Percentiles rank a stretch among this genome's conserved stretches.
Evolutionary conservation across 2,888 invertebrate species (phyloP).

Genomic region (Scaptomyza caliginosa): DNA sequence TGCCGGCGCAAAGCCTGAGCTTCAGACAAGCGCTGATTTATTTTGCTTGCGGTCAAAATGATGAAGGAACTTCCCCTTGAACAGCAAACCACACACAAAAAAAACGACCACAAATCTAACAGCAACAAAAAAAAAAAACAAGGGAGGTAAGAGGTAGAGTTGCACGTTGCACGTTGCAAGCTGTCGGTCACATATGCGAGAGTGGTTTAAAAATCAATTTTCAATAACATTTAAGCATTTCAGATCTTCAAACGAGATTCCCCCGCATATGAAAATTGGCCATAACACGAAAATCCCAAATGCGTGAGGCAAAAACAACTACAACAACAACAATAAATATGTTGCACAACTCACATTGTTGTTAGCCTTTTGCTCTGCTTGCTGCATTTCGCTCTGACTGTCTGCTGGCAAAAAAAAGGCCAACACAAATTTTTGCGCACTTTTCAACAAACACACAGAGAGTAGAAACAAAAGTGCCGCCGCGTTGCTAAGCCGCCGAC

Average conservation of each 20-base stretch:
- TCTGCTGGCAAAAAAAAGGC: constrained; percentile 62
- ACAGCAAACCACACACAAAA: constrained; percentile 7
- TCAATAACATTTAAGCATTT: constrained; percentile 58
- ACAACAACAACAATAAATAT: constrained; percentile 12
- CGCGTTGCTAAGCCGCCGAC: constrained; percentile 50
- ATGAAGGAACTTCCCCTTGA: constrained; percentile 68
- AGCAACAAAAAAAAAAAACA: constrained; percentile 12
- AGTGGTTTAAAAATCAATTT: constrained; percentile 63
- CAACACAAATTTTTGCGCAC: constrained; percentile 70
- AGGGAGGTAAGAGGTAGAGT: constrained; percentile 3
- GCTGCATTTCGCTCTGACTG: constrained; percentile 2
- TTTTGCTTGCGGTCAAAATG: constrained; percentile 75
- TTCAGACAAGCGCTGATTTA: constrained; percentile 76
- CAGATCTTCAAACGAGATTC: constrained; percentile 19
- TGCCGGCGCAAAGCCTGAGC: constrained; percentile 24
- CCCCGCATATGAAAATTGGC: constrained; percentile 23
- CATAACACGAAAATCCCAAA: constrained; percentile 10
- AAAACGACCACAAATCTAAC: constrained; percentile 58
- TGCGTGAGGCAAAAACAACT: constrained; percentile 35
- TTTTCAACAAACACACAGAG: constrained; percentile 34
- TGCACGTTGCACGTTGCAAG: constrained; percentile 12
- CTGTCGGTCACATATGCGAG: constrained; percentile 9
- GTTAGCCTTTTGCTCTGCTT: constrained; percentile 7
- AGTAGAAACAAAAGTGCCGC: constrained; percentile 57
- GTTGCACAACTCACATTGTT: constrained; percentile 58